Conservation (phyloP, 2,797 vertebrate genomes). For the Microctenopoma stevenorrisi region DNA sequence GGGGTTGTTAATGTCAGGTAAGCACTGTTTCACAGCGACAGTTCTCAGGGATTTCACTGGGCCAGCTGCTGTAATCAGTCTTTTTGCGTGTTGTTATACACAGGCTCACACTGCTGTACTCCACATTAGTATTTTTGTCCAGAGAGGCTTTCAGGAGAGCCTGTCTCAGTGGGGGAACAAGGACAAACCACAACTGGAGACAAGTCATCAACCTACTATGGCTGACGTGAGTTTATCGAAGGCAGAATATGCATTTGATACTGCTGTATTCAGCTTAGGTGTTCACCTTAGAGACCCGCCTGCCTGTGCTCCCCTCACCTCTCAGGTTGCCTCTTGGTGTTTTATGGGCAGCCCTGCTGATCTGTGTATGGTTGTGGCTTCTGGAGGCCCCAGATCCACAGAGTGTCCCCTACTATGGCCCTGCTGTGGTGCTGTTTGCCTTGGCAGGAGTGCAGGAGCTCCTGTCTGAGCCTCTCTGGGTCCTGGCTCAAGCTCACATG, state of each 20-base stretch:
- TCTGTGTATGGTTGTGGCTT: constrained; percentile 91
- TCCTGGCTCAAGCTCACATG: constrained; percentile 95
- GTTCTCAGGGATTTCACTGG: not conserved
- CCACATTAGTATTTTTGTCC: constrained; percentile 92
- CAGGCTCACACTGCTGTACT: constrained; percentile 93
- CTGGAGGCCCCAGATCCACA: constrained; percentile 90
- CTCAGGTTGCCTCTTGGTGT: constrained; percentile 91
- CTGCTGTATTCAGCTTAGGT: not conserved
- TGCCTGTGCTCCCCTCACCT: not conserved
- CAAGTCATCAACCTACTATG: constrained; percentile 94
- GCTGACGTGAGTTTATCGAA: constrained; percentile 88
- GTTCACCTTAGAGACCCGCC: not conserved
- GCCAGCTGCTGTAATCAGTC: not conserved
- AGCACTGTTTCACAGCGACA: constrained; percentile 8
- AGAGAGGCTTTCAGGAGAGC: constrained; percentile 96
- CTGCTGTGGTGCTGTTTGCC: constrained; percentile 90
- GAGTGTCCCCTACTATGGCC: constrained; percentile 88
- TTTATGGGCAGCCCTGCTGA: constrained; percentile 88
- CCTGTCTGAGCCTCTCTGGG: constrained; percentile 93
- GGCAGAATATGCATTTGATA: not conserved
- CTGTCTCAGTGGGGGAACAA: constrained; percentile 88
- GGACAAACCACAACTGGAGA: constrained; percentile 89
- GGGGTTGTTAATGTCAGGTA: constrained; percentile 97
- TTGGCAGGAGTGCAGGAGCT: constrained; percentile 92
- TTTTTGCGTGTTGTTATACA: constrained; percentile 17